Percentiles rank a stretch among this genome's conserved stretches.
phyloP scores from a whole-genome alignment of 1,140 invertebrate species.

The Aphelenchoides besseyi region DNA sequence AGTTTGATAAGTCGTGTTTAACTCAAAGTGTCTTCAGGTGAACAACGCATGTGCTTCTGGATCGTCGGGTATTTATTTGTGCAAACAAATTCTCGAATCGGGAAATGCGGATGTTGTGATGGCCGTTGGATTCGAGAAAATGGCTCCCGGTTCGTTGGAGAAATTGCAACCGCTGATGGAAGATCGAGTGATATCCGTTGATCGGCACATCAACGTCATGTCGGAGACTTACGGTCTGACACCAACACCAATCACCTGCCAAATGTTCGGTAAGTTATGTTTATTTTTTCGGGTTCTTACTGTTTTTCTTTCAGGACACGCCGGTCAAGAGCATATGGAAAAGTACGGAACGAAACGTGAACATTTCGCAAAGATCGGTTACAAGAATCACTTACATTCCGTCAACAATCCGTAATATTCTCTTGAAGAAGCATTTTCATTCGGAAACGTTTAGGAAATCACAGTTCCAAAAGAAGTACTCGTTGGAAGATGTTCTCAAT shows the following conservation, averaged over 20 bases:
- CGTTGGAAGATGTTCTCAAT: slow-evolving; percentile 79
- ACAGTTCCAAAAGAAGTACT: slow-evolving; percentile 84
- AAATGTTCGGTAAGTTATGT: slow-evolving; percentile 6
- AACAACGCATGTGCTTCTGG: slow-evolving; percentile 97
- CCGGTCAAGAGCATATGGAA: slow-evolving; percentile 91
- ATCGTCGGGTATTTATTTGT: slow-evolving; percentile 81
- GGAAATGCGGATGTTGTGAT: slow-evolving; percentile 79
- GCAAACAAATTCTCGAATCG: slow-evolving; percentile 79
- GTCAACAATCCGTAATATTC: slow-evolving; percentile 75
- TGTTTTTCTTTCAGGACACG: slow-evolving; percentile 88
- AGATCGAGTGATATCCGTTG: slow-evolving; percentile 87
- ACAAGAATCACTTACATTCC: slow-evolving; percentile 94
- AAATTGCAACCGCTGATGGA: slow-evolving; percentile 68
- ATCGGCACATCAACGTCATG: slow-evolving; percentile 84
- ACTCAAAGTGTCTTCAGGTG: too few species aligned
- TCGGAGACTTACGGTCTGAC: slow-evolving; percentile 74
- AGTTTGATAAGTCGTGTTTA: too few species aligned
- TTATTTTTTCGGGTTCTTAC: slow-evolving; percentile 75
- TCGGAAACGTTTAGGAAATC: slow-evolving; percentile 70
- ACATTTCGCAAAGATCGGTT: slow-evolving; percentile 92
- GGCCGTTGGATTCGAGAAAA: slow-evolving; percentile 95
- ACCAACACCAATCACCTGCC: slow-evolving; percentile 38
- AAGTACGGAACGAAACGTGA: slow-evolving; percentile 84
- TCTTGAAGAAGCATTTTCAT: background rate
- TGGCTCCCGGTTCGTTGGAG: slow-evolving; percentile 83